Conservation (phyloP, 2,113 vertebrate species). For the Anolis carolinensis region DNA sequence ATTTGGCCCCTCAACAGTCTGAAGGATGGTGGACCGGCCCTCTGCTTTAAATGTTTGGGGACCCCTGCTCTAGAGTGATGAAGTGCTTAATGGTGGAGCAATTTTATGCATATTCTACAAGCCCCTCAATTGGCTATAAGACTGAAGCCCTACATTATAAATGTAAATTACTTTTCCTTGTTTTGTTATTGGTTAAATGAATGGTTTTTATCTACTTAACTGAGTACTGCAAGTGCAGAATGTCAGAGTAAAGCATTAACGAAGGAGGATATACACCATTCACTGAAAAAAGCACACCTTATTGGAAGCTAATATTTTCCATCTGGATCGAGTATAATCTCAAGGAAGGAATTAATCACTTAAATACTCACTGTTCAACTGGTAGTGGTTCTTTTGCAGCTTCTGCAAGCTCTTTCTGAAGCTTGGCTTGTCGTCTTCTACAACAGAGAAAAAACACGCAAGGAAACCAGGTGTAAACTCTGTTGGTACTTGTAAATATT, state of each 20-base stretch:
- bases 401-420: conserved; percentile 96
- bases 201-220: neutral
- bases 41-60: too few relatives aligned
- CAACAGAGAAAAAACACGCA: conserved; percentile 17
- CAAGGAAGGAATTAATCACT: neutral
- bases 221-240: neutral
- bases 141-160: neutral
- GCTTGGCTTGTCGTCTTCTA: conserved; percentile 91
- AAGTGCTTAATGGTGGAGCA: neutral
- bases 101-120: neutral
- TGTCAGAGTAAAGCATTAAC: neutral
- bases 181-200: neutral
- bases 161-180: neutral
- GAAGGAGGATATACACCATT: neutral
- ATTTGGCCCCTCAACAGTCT: too few relatives aligned
- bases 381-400: conserved; percentile 96
- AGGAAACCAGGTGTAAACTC: neutral
- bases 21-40: too few relatives aligned
- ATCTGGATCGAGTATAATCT: neutral
- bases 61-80: too few relatives aligned
- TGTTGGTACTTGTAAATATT: neutral
- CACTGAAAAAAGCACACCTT: neutral
- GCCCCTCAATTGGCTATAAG: neutral
- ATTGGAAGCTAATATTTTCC: neutral
- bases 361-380: conserved; percentile 87